phyloP scores from a whole-genome alignment of 37 sponge, comb jelly and placozoan species.

The Eunapius fragilis region DNA sequence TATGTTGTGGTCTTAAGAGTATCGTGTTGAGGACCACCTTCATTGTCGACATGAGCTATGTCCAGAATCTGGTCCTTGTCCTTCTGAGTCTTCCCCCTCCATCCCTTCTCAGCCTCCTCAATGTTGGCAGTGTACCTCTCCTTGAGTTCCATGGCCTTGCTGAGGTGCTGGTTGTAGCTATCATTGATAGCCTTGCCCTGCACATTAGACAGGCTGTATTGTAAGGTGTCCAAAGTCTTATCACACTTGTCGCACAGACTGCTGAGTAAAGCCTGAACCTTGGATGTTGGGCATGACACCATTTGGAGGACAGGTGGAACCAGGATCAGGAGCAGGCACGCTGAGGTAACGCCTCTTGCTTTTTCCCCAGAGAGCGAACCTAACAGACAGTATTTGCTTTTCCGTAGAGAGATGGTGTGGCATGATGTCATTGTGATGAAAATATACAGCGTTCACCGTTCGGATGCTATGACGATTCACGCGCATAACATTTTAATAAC shows the following conservation, averaged over 20 bases:
- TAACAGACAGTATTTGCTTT: no score
- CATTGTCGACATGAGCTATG: no score
- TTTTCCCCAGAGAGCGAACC: no score
- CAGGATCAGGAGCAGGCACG: neutral
- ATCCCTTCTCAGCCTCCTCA: neutral
- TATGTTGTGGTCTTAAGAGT: no score
- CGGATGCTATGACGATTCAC: no score
- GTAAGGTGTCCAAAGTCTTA: neutral
- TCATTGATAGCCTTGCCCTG: neutral
- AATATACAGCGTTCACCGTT: no score
- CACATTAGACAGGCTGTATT: neutral
- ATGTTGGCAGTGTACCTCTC: neutral
- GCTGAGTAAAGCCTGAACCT: neutral
- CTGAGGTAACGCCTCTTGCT: neutral
- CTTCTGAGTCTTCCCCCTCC: neutral
- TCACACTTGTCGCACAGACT: neutral
- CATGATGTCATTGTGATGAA: no score
- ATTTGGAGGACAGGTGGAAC: neutral
- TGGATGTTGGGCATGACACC: neutral
- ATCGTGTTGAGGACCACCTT: no score
- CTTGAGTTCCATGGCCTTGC: neutral
- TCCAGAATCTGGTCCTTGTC: neutral
- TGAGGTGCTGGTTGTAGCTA: neutral
- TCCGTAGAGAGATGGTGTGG: no score
- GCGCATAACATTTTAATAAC: no score